Base-by-base conservation (phyloP, 2,113 vertebrate species). In the Gorsachius goisagi region DNA sequence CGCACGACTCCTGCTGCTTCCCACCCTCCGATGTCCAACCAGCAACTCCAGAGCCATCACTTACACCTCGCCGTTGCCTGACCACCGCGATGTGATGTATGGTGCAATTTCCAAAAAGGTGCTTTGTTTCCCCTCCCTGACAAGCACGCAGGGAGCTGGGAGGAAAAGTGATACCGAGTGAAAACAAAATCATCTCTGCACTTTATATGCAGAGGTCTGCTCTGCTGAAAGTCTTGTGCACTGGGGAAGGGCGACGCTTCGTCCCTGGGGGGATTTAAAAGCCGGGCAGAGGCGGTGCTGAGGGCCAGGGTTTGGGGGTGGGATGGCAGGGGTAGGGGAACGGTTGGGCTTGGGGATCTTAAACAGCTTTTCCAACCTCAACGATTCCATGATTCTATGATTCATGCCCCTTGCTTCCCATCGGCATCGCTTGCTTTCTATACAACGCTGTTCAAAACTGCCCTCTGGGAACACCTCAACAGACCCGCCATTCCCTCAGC, bases 1-100 rank as follows among this genome's bases (percentile, higher is more conserved):
- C 28, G 3, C n/a, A 5, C 11, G 7, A 50, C 11, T 83, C 8
- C 30, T 64, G 68, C 18, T 72, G 35, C 28, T 72, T 39, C 77
- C 53, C 49, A 28, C 9, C 41, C 39, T 64, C 19, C 8, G 1
- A 2, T 28, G 20, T 39, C 53, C 64, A 41, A 12, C 11, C 32
- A 26, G 7, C 18, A 24, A 15, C 0, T 0, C 41, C 69, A 45
- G 52, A 14, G 7, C 41, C 68, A n/a, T 47, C 69, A 3, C 53
- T 69, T 77, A 49, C 16, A 28, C 23, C 27, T 27, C 11, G 37
- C n/a, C 58, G 2, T 3, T 53, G 5, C 30, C 45, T 22, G 56
- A 49, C 37, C 44, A 10, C 56, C 20, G 22, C 10, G 17, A 77
- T 3, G 8, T 9, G 32, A 47, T 9, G 7, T 32, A 10, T 5